Percentiles rank a stretch among this genome's conserved stretches.
phyloP scores from a whole-genome alignment of 2,888 invertebrate genomes.

The Abscondita cerata region DNA sequence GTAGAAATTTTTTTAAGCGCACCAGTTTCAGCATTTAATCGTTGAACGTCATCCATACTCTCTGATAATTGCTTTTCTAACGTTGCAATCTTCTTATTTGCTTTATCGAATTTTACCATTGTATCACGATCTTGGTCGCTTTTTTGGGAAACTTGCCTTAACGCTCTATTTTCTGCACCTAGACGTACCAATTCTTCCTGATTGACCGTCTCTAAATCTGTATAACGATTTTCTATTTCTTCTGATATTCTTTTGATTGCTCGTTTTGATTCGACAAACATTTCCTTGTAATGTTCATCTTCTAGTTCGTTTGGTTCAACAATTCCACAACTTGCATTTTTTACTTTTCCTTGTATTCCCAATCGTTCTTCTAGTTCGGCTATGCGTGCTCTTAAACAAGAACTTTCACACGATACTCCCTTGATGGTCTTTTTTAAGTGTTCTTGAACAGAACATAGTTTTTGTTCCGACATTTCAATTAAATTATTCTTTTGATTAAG shows the following conservation, averaged over 20 bases:
- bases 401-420: constrained; percentile 48
- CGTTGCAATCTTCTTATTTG: no score
- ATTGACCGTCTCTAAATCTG: constrained; percentile 41
- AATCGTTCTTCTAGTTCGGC: constrained; percentile 18
- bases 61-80: no score
- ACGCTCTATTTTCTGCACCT: neutral
- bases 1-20: no score
- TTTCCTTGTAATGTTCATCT: constrained; percentile 48
- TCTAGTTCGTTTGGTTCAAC: constrained; percentile 14
- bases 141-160: neutral
- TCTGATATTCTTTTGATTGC: constrained; percentile 50
- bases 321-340: neutral
- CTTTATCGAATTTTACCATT: no score
- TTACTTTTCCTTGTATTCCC: no score
- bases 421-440: constrained; percentile 50
- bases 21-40: no score
- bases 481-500: constrained; percentile 51
- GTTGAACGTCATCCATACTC: no score
- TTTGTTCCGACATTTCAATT: constrained; percentile 51
- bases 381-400: constrained; percentile 46
- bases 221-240: constrained; percentile 48
- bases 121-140: neutral
- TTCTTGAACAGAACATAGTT: constrained; percentile 49
- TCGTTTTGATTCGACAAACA: constrained; percentile 51
- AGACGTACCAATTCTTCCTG: neutral